Conservation (phyloP, 1,140 invertebrate genomes). For the Camponotus pennsylvanicus region DNA sequence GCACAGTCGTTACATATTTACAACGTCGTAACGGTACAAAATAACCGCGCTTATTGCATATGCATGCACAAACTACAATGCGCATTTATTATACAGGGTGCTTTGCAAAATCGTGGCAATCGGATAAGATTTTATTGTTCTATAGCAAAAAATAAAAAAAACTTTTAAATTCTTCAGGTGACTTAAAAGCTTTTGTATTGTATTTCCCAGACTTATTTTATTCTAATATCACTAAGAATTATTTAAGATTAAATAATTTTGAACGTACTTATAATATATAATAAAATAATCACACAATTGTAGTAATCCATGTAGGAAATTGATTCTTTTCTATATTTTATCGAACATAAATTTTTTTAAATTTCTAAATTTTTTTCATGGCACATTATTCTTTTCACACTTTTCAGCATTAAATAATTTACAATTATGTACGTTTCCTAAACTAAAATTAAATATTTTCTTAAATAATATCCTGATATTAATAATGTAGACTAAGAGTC, state of each 20-base stretch:
- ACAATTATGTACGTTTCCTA: not conserved
- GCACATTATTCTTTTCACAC: not conserved
- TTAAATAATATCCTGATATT: not conserved
- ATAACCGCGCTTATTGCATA: conserved; percentile 39
- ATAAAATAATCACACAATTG: conserved; percentile 1
- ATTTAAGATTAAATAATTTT: conserved; percentile 9
- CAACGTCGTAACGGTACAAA: conserved; percentile 31
- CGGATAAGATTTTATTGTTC: not conserved
- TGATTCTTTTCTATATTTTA: not conserved
- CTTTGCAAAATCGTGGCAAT: not conserved
- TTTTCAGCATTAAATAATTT: conserved; percentile 18
- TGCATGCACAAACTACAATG: conserved; percentile 22
- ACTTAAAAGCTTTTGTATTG: not conserved
- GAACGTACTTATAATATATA: not conserved
- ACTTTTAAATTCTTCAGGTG: not conserved
- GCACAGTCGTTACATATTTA: conserved; percentile 50
- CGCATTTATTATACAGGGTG: conserved; percentile 12
- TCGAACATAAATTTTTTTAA: not conserved
- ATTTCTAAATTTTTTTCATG: not conserved
- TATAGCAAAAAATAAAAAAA: not conserved
- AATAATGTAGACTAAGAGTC: too few relatives aligned
- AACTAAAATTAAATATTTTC: conserved; percentile 10
- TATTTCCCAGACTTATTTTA: not conserved
- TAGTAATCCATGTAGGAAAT: too few relatives aligned
- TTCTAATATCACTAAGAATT: not conserved